Evolutionary conservation across 2,888 invertebrate species (phyloP), one percentile per base, ranked within the genome.

Genomic region (Acronicta leporina): DNA sequence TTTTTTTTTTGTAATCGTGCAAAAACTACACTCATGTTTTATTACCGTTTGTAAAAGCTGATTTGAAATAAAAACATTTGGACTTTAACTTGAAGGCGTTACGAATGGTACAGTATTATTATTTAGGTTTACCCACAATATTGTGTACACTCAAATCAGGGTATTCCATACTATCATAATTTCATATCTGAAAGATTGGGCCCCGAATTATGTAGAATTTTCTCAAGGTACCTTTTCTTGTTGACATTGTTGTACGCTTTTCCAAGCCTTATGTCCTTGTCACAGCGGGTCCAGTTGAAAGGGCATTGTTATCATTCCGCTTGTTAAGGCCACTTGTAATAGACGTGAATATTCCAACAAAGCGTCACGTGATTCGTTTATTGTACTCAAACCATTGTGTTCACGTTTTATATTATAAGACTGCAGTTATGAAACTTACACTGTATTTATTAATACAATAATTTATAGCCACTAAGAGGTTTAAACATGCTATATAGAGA

Each of bases 261-360:
- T 42, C 16, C 11, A 50, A n/a, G 41, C 5, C 27, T 6, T 27
- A n/a, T 33, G 27, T 33, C 0, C 43, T 27, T 43, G 51, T 49
- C 33, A 33, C 11, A 3, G 4, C 11, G 7, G 11, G 27, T 6
- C 20, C 11, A 61, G 41, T 44, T 30, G 38, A 46, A 49, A 49
- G 13, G 25, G 20, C 14, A 56, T 68, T 73, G 62, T 61, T 61
- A 38, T 47, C 41, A 51, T 53, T 61, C 14, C 40, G 20, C 20
- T 58, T 52, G 54, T 51, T 48, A 67, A 38, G 7, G 14, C 52
- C 52, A 45, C 38, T 66, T 49, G 67, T 48, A n/a, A 15, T 14
- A 52, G 60, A 45, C 40, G 25, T 43, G 60, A 70, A 71, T 63
- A 15, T n/a, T 20, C 43, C 41, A 41, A 48, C 30, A 25, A 20